Base-by-base conservation (phyloP, 1,140 invertebrate genomes). In the Papilio helenus region DNA sequence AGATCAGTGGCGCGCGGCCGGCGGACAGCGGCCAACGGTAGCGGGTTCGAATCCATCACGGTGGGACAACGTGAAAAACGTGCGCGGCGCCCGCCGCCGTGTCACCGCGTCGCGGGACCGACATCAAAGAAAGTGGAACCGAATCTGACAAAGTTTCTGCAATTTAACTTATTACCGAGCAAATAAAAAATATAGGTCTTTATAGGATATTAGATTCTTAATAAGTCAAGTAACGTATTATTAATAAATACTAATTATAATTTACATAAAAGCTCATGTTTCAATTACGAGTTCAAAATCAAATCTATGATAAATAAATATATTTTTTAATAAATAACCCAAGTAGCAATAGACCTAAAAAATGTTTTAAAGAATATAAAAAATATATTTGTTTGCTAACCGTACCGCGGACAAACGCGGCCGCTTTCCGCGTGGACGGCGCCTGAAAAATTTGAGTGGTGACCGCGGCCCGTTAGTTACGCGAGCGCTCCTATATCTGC, bases 371-470 rank as follows among this genome's bases (percentile, higher is more conserved):
- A 76, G 49, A 76, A 44, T 39, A 61, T 4, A 16, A 68, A 29
- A 49, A 23, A 14, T 65, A 34, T 51, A n/a, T 81, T 79, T 58
- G 42, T 73, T 10, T 86, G 84, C 83, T 80, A 26, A 80, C 85
- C n/a, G 55, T 88, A 85, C 84, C 26, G 20, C 55, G 46, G 23
- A 82, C 82, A 83, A 84, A 83, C 83, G 83, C 81, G 86, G 85
- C 85, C 85, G 83, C 81, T 87, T 85, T 87, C 85, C 87, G 81
- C 85, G 83, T 84, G 81, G 84, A 81, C 81, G 81, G 81, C 65
- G 51, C 79, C 86, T 86, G 86, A 88, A 88, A 89, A 89, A 89
- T 88, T 84, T 82, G 83, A 78, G 76, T 79, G 80, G 83, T 82
- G 86, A 85, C 81, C 80, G 74, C 83, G 61, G 79, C 82, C 81